phyloP scores from a whole-genome alignment of 92 coral and sea anemone species.

The Heliopora coerulea region DNA sequence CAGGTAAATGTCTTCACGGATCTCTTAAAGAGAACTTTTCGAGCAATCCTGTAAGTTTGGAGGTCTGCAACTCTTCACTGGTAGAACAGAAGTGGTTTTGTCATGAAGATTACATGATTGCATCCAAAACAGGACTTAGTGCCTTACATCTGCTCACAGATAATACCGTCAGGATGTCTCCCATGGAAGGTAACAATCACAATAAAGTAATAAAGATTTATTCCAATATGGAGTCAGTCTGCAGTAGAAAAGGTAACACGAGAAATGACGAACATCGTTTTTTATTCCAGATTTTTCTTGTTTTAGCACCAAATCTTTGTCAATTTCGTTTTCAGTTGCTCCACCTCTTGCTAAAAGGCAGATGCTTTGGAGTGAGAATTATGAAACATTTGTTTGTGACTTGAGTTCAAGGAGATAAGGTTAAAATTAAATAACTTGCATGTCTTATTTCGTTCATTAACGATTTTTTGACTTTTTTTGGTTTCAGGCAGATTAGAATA shows the following conservation, averaged over 20 bases:
- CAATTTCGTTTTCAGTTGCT: not conserved
- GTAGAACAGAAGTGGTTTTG: slow-evolving; percentile 9
- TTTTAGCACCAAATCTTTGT: not conserved
- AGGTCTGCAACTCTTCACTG: not conserved
- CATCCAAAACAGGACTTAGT: not conserved
- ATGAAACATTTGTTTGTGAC: slow-evolving; percentile 2
- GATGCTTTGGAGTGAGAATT: slow-evolving; percentile 9
- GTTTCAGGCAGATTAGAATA: too few species aligned
- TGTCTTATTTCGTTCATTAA: too few species aligned
- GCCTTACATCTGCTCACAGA: slow-evolving; percentile 6
- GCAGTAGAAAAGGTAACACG: slow-evolving; percentile 20
- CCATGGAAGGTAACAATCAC: not conserved
- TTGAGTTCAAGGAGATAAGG: slow-evolving; percentile 15
- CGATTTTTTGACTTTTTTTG: too few species aligned
- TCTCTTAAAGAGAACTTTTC: not conserved
- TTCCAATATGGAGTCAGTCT: slow-evolving; percentile 16
- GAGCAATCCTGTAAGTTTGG: not conserved
- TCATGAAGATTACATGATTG: slow-evolving; percentile 10
- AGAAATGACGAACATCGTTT: too few species aligned
- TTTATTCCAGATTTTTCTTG: too few species aligned
- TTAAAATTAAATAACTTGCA: too few species aligned
- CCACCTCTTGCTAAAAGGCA: slow-evolving; percentile 27
- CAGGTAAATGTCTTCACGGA: not conserved
- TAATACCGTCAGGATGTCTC: not conserved
- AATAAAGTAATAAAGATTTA: not conserved